phyloP scores from a whole-genome alignment of 2,888 invertebrate species.

The Himalopsyche tibetana region DNA sequence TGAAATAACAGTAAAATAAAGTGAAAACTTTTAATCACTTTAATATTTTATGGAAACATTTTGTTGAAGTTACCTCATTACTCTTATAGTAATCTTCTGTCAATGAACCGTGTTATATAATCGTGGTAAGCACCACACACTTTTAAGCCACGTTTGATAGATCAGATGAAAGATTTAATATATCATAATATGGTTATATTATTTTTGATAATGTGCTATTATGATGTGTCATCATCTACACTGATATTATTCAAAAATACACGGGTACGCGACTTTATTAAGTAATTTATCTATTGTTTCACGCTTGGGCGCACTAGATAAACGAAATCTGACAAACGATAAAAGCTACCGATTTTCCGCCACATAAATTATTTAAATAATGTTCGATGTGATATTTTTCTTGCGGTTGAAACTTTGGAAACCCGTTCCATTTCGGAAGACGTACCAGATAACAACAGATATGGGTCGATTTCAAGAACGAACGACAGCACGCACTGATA shows the following conservation, averaged over 20 bases:
- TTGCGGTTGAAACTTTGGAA: background rate
- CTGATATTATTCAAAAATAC: background rate
- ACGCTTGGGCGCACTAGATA: background rate
- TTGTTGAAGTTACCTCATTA: too few species aligned
- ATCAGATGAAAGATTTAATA: too few species aligned
- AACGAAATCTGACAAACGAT: slow-evolving; percentile 19
- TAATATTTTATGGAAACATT: too few species aligned
- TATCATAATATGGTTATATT: too few species aligned
- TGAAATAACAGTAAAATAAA: too few species aligned
- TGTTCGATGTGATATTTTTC: background rate
- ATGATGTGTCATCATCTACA: background rate
- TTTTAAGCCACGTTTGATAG: too few species aligned
- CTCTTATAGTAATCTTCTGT: too few species aligned
- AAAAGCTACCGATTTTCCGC: slow-evolving; percentile 12
- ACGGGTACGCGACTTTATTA: background rate
- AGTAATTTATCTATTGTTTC: slow-evolving; percentile 17
- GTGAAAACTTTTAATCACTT: too few species aligned
- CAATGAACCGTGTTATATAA: too few species aligned
- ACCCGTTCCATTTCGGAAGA: background rate
- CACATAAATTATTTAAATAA: slow-evolving; percentile 26
- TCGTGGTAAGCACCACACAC: too few species aligned
- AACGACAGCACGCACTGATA: too few species aligned
- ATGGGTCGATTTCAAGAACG: too few species aligned
- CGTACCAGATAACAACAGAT: background rate
- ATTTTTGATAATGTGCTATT: background rate